These are phyloP conservation scores for Donacobius atricapilla DNA, from an alignment of 2,113 vertebrate species.

Conservation along the genomic window DNA sequence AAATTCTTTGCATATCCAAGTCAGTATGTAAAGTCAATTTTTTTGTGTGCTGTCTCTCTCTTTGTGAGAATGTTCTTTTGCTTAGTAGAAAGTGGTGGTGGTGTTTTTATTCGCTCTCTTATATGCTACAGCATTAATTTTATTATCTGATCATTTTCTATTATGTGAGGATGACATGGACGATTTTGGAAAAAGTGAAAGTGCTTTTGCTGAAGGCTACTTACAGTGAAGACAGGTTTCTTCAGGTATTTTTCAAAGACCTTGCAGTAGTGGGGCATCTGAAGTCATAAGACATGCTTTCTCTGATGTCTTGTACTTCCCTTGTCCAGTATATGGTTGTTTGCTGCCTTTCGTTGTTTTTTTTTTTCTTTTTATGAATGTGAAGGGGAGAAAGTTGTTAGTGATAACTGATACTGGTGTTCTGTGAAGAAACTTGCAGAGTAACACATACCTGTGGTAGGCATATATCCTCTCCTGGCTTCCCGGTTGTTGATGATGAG, in stretches of 20 bases:
- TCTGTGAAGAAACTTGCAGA: background rate
- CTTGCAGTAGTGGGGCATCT: background rate
- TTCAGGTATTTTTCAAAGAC: background rate
- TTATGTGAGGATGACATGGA: background rate
- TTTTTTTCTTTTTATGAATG: background rate
- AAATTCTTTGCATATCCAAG: conserved; percentile 31
- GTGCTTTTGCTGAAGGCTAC: background rate
- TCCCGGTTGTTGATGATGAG: background rate
- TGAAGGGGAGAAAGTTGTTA: background rate
- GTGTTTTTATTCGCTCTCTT: background rate
- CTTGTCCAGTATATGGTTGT: background rate
- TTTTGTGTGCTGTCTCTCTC: background rate
- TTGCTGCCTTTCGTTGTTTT: background rate
- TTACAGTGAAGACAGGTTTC: background rate
- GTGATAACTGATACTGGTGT: background rate
- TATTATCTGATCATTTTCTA: background rate
- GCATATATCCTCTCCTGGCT: background rate
- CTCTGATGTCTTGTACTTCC: background rate
- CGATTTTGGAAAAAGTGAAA: background rate
- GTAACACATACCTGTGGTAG: background rate
- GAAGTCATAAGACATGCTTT: background rate
- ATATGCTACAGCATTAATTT: background rate
- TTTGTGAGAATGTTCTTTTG: background rate
- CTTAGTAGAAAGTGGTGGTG: background rate
- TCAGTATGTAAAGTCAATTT: background rate